Evolutionary conservation across 2,113 vertebrate genomes (phyloP), one percentile per base, ranked within the genome.

Genomic region (Psittacula cyanocephala): DNA sequence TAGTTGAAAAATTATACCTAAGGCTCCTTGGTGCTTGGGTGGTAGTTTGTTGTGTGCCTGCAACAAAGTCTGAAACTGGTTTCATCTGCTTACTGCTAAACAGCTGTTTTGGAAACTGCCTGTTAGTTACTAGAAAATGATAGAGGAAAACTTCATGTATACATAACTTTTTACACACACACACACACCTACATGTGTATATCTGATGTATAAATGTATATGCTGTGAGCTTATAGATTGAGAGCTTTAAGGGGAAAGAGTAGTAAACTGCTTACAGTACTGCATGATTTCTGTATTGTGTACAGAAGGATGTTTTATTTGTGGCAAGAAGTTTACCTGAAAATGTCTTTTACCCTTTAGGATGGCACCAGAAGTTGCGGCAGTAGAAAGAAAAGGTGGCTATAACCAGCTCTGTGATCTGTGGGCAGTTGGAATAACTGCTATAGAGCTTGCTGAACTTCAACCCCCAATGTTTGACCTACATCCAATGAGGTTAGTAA

Each of bases 321-420:
- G 9, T 76, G 44, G 10, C 1, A 4, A 83, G 39, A 77, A 31
- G 33, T 39, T 69, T 35, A 50, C 39, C 52, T 81, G 11, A 89
- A 71, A 86, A 27, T 27, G 5, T 47, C 9, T 60, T 70, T 47
- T 82, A n/a, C 41, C 6, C 1, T 96, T 91, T 64, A 99, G 99
- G 99, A 99, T 99, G 99, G 99, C 99, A 15, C 99, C 99, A 49
- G 99, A 99, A 97, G 99, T 99, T 9, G 99, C 99, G 55, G 99
- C 99, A 13, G 99, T 99, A n/a, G 99, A 99, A 96, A 98, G 99
- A 93, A 99, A 99, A 97, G 99, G 99, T 35, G 99, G 99, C 23
- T 99, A 99, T 96, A 99, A 99, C 95, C 99, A 99, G 49, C 98
- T 99, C 50, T 99, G 99, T 98, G 99, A 99, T 70, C 99, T 99